Base-by-base conservation (phyloP, 2,888 invertebrate genomes). In the Brachypalpus laphriformis region DNA sequence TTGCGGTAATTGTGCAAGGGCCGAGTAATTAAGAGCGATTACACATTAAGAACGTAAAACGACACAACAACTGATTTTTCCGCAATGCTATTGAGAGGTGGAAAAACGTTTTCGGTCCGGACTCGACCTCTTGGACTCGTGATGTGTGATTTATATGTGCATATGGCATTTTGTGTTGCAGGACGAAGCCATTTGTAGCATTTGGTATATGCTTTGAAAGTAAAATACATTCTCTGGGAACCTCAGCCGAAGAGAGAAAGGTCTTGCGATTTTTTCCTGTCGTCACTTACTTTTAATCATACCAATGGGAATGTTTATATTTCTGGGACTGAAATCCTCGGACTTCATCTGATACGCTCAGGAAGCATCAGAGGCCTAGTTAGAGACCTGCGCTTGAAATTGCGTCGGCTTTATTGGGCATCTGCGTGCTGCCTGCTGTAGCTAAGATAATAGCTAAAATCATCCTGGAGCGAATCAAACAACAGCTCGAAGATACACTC, bases 1-100 rank as follows among this genome's bases (percentile, higher is more conserved):
- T 85, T 81, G 85, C 85, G 75, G 85, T 85, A 85, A 85, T 85
- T 85, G 85, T 81, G 85, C 85, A 85, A 81, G 85, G 81, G 80
- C 56, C 70, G 65, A 56, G 85, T 85, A 85, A 85, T 85, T 85
- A 85, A 85, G 85, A 85, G 81, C 80, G 85, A 85, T 85, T 85
- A 75, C 81, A 76, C 85, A 85, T 85, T 85, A 85, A 85, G 85
- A 85, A 85, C 82, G 70, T 51, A 71, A 70, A 82, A 70, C 85
- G 75, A 70, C 85, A 80, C 80, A 59, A 22, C 85, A 85, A 75
- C 61, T 66, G 75, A 70, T 85, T 85, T 85, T 78, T 65, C 74
- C 68, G 56, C 63, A 68, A 65, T 6, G 59, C 59, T 34, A 45
- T 56, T 31, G 70, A 75, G 56, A 51, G 68, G 49, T 80, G 65